A percentile compares a stretch with the other conserved stretches of the same genome.
Evolutionary conservation across 2,888 invertebrate genomes (phyloP).

Genomic region (Platycheirus rosarum): DNA sequence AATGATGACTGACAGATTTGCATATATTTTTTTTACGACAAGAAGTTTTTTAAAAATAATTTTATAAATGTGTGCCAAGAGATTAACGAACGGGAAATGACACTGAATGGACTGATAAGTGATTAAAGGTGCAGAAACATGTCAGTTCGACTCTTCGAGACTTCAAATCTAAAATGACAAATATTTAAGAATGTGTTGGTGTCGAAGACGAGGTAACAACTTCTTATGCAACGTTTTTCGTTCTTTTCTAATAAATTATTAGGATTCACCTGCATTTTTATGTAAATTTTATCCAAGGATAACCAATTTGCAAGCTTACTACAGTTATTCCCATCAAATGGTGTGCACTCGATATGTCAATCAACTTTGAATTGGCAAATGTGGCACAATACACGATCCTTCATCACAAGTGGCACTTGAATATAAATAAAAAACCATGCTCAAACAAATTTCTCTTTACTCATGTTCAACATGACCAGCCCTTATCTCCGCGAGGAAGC

Average conservation of each 20-base stretch:
- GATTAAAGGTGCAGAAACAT: background rate
- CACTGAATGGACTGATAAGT: conserved; percentile 52
- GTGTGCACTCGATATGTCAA: no score
- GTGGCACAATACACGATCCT: no score
- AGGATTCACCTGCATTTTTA: no score
- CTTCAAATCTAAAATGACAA: no score
- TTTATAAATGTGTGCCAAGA: conserved; percentile 13
- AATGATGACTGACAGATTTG: conserved; percentile 29
- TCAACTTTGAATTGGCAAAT: conserved; percentile 26
- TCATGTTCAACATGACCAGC: conserved; percentile 47
- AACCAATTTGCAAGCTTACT: no score
- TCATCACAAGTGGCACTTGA: conserved; percentile 41
- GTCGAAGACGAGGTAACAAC: no score
- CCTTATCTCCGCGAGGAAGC: conserved; percentile 40
- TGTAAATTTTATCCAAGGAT: no score
- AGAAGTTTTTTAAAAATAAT: conserved; percentile 54
- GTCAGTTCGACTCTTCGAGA: no score
- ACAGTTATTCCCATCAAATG: no score
- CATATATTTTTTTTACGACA: conserved; percentile 48
- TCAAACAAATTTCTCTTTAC: conserved; percentile 44
- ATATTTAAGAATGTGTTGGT: no score
- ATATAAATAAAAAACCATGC: conserved; percentile 29
- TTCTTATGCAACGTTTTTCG: no score
- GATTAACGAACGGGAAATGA: conserved; percentile 32
- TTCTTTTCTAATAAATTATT: no score